Base-by-base conservation (phyloP, 2,888 invertebrate genomes). In the Vanessa cardui region DNA sequence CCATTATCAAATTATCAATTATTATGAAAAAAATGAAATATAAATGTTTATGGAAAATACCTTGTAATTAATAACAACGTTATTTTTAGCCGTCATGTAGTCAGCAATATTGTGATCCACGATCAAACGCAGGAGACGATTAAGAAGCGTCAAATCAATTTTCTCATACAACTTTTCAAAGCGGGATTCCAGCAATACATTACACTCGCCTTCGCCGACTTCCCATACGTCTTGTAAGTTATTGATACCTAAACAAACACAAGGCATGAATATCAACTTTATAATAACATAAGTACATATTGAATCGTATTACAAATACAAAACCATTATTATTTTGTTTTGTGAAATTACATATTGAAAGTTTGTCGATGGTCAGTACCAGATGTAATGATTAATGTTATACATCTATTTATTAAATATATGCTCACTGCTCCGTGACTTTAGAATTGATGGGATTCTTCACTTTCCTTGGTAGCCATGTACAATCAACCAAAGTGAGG, bases 51-150 rank as follows among this genome's bases (percentile, higher is more conserved):
- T n/a, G 15, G 60, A 54, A 7, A 18, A 7, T 78, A 95, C 95
- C 94, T 99, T 99, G 92, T 99, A 99, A 90, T 99, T 99, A 74
- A 99, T 99, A 64, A 99, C 98, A n/a, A 99, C 99, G 92, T 99
- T 99, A 90, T 99, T 99, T 90, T 99, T 99, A 2, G 99, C 99
- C 0, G 99, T 99, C 99, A 99, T 99, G 92, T 99, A 99, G 95
- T 99, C 99, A 76, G 99, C 99, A 82, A 99, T 99, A 88, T 99
- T 99, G 90, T 99, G 99, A 92, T 99, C 99, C 52, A 99, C 99
- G 78, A 99, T 99, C 64, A 99, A 93, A 78, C 99, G 96, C 62
- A 99, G 92, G 80, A 99, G 91, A 87, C 99, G 95, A 93, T 99
- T 99, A 46, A 99, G 95, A 31, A 99, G 93, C 0, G 99, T 99